phyloP scores from a whole-genome alignment of 64 coral and sea anemone species.

The Montipora capricornis region DNA sequence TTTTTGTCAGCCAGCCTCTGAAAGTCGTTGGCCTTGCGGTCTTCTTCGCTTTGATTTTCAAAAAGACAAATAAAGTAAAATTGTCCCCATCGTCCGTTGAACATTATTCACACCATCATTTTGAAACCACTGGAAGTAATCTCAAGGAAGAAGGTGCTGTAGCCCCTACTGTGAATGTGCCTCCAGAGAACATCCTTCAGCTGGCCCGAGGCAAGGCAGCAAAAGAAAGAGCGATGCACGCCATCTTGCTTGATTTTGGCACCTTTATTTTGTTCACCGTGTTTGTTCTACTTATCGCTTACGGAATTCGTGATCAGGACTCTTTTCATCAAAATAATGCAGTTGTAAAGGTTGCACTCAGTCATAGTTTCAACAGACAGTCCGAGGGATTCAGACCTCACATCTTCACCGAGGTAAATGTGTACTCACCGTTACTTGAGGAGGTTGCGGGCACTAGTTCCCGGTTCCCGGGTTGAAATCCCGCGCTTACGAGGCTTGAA shows the following conservation, averaged over 20 bases:
- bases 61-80: conserved; percentile 60
- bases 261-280: conserved; percentile 76
- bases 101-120: not conserved
- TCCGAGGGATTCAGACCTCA: not conserved
- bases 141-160: not conserved
- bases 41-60: conserved; percentile 83
- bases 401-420: conserved; percentile 66
- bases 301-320: conserved; percentile 74
- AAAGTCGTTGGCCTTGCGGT: conserved; percentile 83
- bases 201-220: conserved; percentile 70
- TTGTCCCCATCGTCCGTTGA: not conserved
- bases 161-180: conserved; percentile 35
- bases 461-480: too few relatives aligned
- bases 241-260: conserved; percentile 67
- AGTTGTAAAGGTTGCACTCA: conserved; percentile 49
- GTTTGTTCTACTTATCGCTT: conserved; percentile 89
- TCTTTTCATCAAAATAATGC: conserved; percentile 72
- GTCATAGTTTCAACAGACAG: conserved; percentile 4
- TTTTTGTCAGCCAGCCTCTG: conserved; percentile 91
- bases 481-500: too few relatives aligned
- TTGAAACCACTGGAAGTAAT: not conserved
- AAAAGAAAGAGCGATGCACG: conserved; percentile 78
- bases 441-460: not conserved
- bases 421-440: not conserved
- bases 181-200: conserved; percentile 62